A percentile compares a stretch with the other conserved stretches of the same genome.
Evolutionary conservation across 2,888 invertebrate genomes (phyloP).

Genomic region (Luffia ferchaultella): DNA sequence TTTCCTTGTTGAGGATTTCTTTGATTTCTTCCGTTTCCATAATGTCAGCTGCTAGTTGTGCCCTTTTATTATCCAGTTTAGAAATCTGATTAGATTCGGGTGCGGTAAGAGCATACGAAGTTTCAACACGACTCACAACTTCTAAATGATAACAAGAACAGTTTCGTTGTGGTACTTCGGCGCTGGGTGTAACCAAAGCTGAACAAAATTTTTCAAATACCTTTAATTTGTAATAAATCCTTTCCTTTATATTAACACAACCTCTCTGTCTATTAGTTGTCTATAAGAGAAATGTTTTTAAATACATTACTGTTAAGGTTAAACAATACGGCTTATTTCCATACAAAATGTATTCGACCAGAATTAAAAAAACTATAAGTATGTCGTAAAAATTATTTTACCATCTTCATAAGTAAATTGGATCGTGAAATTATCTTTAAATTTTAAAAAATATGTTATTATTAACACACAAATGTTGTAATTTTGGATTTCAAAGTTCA

Average conservation of each 20-base stretch:
- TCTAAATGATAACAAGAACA: conserved; percentile 42
- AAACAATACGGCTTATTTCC: no score
- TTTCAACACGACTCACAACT: conserved; percentile 26
- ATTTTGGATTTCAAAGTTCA: no score
- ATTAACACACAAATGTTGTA: no score
- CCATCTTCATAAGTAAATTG: no score
- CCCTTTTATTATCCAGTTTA: conserved; percentile 35
- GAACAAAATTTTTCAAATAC: conserved; percentile 48
- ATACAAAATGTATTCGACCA: no score
- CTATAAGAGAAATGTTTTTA: no score
- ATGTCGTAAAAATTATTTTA: no score
- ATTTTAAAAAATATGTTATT: no score
- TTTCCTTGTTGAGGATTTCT: conserved; percentile 40
- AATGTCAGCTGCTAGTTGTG: conserved; percentile 50
- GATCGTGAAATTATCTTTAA: no score
- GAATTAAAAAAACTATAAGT: no score
- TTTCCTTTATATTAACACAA: conserved; percentile 44
- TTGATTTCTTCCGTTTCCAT: conserved; percentile 53
- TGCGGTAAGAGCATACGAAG: conserved; percentile 33
- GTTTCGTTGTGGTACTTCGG: conserved; percentile 26
- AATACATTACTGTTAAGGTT: no score
- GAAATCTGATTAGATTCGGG: conserved; percentile 22
- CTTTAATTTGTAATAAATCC: conserved; percentile 50
- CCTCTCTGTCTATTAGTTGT: conserved; percentile 21
- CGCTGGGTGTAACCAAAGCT: conserved; percentile 50